Evolutionary conservation across 1,140 invertebrate genomes (phyloP).

Genomic region (Venustaconcha ellipsiformis): DNA sequence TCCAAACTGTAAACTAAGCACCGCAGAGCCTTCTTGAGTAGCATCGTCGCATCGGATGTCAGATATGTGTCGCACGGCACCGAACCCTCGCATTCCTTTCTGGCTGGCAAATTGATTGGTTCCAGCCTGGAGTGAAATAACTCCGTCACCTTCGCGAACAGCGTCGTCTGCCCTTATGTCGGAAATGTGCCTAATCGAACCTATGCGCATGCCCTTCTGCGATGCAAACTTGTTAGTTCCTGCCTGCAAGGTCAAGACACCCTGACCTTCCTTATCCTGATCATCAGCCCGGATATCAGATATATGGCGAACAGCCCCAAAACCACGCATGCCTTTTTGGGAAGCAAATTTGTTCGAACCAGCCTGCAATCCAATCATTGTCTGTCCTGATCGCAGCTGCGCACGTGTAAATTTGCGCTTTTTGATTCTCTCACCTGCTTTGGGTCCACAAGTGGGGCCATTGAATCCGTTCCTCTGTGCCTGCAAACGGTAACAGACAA

Average conservation of each 20-base stretch:
- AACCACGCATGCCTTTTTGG: constrained; percentile 62
- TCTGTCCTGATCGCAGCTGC: constrained; percentile 89
- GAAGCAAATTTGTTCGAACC: constrained; percentile 82
- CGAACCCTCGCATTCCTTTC: constrained; percentile 75
- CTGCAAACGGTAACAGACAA: constrained; percentile 39
- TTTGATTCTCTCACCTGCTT: constrained; percentile 90
- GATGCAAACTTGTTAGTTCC: constrained; percentile 92
- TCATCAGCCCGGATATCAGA: constrained; percentile 64
- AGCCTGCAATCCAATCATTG: constrained; percentile 83
- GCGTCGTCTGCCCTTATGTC: constrained; percentile 59
- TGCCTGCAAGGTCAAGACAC: constrained; percentile 91
- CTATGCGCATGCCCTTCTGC: constrained; percentile 94
- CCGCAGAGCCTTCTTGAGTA: constrained; percentile 75
- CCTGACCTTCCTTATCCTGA: constrained; percentile 75
- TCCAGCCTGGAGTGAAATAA: constrained; percentile 92
- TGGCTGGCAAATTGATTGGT: constrained; percentile 81
- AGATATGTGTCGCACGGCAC: constrained; percentile 86
- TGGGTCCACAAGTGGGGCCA: constrained; percentile 78
- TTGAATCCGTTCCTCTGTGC: constrained; percentile 57
- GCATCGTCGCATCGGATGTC: constrained; percentile 55
- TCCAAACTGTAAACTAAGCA: constrained; percentile 92
- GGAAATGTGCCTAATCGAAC: constrained; percentile 90
- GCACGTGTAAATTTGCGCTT: constrained; percentile 83
- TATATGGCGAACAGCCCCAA: constrained; percentile 63
- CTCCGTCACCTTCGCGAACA: constrained; percentile 75